Percentiles rank a stretch among this genome's conserved stretches.
These are phyloP conservation scores for Pristionchus maxplancki DNA, from an alignment of 2,888 invertebrate species.

Conservation along the genomic window DNA sequence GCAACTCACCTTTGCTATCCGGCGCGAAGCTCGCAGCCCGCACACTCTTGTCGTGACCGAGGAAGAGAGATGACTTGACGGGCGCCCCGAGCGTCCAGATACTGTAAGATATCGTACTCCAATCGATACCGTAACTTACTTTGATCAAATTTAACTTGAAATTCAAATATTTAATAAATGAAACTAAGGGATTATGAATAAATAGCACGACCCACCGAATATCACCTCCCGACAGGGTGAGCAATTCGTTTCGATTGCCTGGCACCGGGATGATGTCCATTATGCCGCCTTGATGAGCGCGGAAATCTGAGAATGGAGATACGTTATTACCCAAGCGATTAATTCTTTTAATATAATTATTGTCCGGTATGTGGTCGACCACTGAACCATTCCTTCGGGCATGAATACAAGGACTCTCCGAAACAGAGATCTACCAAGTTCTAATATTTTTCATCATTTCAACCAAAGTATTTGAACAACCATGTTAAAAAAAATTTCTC, in stretches of 20 bases:
- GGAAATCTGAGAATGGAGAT: neutral
- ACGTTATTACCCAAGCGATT: too few relatives aligned
- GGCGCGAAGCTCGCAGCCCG: constrained; percentile 40
- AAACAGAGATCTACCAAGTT: too few relatives aligned
- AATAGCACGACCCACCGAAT: constrained; percentile 16
- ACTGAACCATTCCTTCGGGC: too few relatives aligned
- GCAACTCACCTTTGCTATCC: constrained; percentile 15
- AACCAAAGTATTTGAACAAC: too few relatives aligned
- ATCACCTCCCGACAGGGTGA: constrained; percentile 25
- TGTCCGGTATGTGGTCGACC: too few relatives aligned
- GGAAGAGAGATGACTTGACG: neutral
- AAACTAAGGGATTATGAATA: too few relatives aligned
- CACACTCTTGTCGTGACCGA: constrained; percentile 40
- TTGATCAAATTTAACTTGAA: too few relatives aligned
- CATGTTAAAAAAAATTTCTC: too few relatives aligned
- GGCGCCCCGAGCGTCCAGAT: constrained; percentile 39
- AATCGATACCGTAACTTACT: neutral
- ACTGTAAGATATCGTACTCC: neutral
- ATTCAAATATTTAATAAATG: too few relatives aligned
- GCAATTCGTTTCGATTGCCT: neutral
- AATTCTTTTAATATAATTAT: too few relatives aligned
- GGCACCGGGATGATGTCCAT: constrained; percentile 41
- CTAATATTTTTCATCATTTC: too few relatives aligned
- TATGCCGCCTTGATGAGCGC: neutral
- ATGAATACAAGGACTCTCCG: too few relatives aligned